Base-by-base conservation (phyloP, 2,113 vertebrate species). In the Hyperopisus bebe region DNA sequence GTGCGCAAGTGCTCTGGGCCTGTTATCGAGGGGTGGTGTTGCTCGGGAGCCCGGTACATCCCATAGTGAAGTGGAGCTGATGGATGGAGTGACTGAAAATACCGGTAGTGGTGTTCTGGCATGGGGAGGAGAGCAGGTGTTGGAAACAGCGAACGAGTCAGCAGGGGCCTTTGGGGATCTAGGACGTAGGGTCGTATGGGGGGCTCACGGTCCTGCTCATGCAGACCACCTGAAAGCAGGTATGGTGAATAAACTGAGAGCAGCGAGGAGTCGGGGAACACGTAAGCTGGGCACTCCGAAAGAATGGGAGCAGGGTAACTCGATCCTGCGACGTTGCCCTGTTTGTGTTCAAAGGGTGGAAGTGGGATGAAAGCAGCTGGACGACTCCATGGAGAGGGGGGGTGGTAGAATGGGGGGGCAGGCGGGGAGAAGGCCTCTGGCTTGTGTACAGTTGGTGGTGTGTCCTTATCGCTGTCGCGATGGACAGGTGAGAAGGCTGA, bases 401-500 rank as follows among this genome's bases (percentile, higher is more conserved):
- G 95, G 0, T 96, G 91, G 6, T 96, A 96, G 90, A 98, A 97
- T 0, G 96, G 94, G 91, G 91, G 95, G 94, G 50, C 93, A 86
- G 87, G 87, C 11, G 92, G 92, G 90, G 96, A 95, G 89, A 91
- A 89, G 44, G 94, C 89, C 1, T 95, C 90, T 2, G 95, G 86
- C 90, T 93, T 92, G 21, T 94, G 93, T 6, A 93, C 90, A 0
- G 94, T 91, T 8, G 94, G 94, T 0, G 96, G 91, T 21, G 95
- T 90, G 80, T 88, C 50, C 51, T 95, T 93, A 39, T 89, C 19
- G 10, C 90, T 91, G 1, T 96, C 95, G n/a, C 58, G 89, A 90
- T 94, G 95, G 90, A 96, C 95, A 0, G 92, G 93, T 2, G 97
- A 95, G 0, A 99, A 99, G 3, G 98, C 98, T 0, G 98, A 99